phyloP scores from a whole-genome alignment of 1,140 invertebrate genomes.

The Lethrus apterus region DNA sequence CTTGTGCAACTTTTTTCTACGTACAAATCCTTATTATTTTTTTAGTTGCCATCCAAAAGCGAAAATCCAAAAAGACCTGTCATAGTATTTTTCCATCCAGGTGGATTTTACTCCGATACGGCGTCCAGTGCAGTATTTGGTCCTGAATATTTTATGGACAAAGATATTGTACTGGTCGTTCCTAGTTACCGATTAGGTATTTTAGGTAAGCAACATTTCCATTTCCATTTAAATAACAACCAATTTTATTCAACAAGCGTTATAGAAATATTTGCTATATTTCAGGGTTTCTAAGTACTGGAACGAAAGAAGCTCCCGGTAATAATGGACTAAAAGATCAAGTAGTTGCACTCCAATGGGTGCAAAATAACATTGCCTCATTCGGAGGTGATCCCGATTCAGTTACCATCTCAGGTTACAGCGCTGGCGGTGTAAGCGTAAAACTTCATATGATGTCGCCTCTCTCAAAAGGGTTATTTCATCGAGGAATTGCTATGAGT shows the following conservation, averaged over 20 bases:
- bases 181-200: slow-evolving; percentile 50
- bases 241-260: not conserved
- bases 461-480: slow-evolving; percentile 62
- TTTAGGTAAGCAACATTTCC: slow-evolving; percentile 38
- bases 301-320: slow-evolving; percentile 54
- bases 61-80: slow-evolving; percentile 37
- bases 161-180: slow-evolving; percentile 50
- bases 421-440: slow-evolving; percentile 59
- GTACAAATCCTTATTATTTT: slow-evolving; percentile 8
- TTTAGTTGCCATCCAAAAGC: slow-evolving; percentile 28
- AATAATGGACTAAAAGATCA: slow-evolving; percentile 73
- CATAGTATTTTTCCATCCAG: slow-evolving; percentile 48
- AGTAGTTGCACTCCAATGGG: slow-evolving; percentile 62
- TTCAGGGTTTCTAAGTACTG: slow-evolving; percentile 59
- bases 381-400: slow-evolving; percentile 68
- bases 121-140: slow-evolving; percentile 28
- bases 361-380: slow-evolving; percentile 59
- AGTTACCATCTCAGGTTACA: slow-evolving; percentile 64
- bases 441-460: slow-evolving; percentile 63
- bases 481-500: slow-evolving; percentile 61
- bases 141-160: slow-evolving; percentile 45
- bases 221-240: slow-evolving; percentile 45
- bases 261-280: not conserved
- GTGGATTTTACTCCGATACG: slow-evolving; percentile 34
- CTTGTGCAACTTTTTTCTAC: too few relatives aligned